Evolutionary conservation across 2,113 vertebrate genomes (phyloP).

Genomic region (Psettodes erumei): DNA sequence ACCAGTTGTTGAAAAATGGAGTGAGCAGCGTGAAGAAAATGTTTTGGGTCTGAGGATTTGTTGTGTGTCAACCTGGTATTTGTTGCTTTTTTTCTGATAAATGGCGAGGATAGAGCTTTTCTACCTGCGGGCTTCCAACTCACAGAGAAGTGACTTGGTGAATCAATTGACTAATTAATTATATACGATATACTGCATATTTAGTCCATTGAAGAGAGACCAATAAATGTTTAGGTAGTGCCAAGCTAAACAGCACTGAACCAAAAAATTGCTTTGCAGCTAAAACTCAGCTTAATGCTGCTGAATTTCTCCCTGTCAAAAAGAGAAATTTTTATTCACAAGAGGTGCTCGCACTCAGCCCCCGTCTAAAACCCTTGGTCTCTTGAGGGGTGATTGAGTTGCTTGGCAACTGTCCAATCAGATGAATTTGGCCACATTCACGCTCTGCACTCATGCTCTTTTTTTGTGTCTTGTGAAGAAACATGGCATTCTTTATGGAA

Average conservation of each 20-base stretch:
- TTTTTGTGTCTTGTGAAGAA: background rate
- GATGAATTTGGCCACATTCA: constrained; percentile 29
- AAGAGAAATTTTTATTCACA: constrained; percentile 17
- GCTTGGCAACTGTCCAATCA: constrained; percentile 31
- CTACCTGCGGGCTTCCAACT: background rate
- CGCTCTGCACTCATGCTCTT: background rate
- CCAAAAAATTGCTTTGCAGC: background rate
- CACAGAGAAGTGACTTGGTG: background rate
- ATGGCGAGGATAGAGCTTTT: background rate
- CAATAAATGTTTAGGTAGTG: background rate
- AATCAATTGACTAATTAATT: background rate
- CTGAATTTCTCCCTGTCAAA: background rate
- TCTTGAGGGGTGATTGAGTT: constrained; percentile 30
- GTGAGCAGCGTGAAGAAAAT: constrained; percentile 2
- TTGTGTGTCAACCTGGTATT: background rate
- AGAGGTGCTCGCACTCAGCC: constrained; percentile 5
- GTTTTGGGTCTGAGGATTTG: background rate
- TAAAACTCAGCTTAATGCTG: background rate
- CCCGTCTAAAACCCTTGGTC: constrained; percentile 13
- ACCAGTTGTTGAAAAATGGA: constrained; percentile 18
- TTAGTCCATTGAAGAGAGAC: background rate
- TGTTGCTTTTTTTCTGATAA: constrained; percentile 7
- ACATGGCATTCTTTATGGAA: background rate
- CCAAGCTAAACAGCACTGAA: background rate
- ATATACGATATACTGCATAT: background rate